Base-by-base conservation (phyloP, 35 echinoderm and acorn worm genomes). In the Patiria miniata region DNA sequence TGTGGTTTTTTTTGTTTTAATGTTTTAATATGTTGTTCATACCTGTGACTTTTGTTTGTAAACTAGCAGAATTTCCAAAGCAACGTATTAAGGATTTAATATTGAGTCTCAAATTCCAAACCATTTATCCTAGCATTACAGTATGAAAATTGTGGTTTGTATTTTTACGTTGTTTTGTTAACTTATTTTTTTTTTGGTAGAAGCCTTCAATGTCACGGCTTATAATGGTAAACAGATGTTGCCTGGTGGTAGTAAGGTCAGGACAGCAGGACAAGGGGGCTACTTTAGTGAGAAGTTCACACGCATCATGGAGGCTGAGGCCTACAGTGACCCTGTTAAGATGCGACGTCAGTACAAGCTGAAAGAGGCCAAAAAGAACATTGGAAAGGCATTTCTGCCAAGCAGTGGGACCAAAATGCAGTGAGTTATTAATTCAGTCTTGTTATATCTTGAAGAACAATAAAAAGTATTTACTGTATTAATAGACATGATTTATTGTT, bases 251-350 rank as follows among this genome's bases (percentile, higher is more conserved):
- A 95, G 89, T 68, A 99, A 99, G 61, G 86, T 86, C 32, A 87
- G 86, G 42, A 92, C 92, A 36, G 90, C 92, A 37, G 51, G 91
- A 15, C 93, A 94, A 54, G 89, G 82, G 29, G 96, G 96, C 6
- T 99, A 94, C 83, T 99, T 99, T 85, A 90, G 94, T 52, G 92
- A 89, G n/a, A 94, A 99, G 39, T 99, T 90, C 80, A 84, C 89
- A 38, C 55, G 96, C 9, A 84, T 99, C 14, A 89, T 99, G 79
- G 89, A 94, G 76, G 87, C 89, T 26, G 96, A 99, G 87, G 96
- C 89, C 0, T 99, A 99, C 87, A 94, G 77, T 65, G 96, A 99
- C 77, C 89, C 96, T 6, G 96, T 99, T 5, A 99, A 99, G 51
- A 94, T 86, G 61, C 89, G 96, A 54, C 52, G 96, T 10, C 96